Evolutionary conservation across 2,113 vertebrate genomes (phyloP), one percentile per base, ranked within the genome.

Genomic region (Conger conger): DNA sequence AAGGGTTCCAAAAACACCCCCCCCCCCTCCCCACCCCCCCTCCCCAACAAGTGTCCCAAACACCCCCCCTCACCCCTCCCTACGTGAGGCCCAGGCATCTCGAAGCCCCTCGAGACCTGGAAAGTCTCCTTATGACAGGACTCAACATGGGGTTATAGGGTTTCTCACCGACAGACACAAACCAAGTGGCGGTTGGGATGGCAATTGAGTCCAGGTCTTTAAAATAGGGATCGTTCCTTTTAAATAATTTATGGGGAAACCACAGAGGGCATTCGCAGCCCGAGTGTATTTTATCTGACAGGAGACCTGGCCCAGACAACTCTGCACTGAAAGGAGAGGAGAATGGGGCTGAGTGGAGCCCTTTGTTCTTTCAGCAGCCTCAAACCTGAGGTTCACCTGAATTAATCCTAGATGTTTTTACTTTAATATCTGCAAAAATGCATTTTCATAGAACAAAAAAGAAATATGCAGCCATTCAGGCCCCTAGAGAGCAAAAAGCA

Each of bases 211-310:
- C 92, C 91, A 91, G 91, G 90, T 92, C 93, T 94, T 95, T 94
- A 93, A 93, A 93, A 93, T 90, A 88, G 92, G 92, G 94, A 94
- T 95, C 92, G 91, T 94, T 95, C 93, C 94, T 90, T 94, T 94
- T 95, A 94, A 93, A 95, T 95, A 93, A 95, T 95, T 94, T 94
- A 93, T 90, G 90, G 91, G 88, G 88, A 94, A 93, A 95, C 93
- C 94, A 92, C 94, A 94, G 90, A 95, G 94, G 94, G 92, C 93
- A 89, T 89, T 90, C 87, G 86, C 90, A 92, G 91, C 90, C 89
- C 90, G 88, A 88, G 90, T 92, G 89, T 81, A 77, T 82, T 77
- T 81, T 76, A 38, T 76, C 80, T 40, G 80, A 86, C 36, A n/a
- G 11, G 36, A 15, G 36, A 50, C 40, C 60, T 23, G 54, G 36